Evolutionary conservation across 2,113 vertebrate genomes (phyloP), one percentile per base, ranked within the genome.

Genomic region (Cololabis saira): DNA sequence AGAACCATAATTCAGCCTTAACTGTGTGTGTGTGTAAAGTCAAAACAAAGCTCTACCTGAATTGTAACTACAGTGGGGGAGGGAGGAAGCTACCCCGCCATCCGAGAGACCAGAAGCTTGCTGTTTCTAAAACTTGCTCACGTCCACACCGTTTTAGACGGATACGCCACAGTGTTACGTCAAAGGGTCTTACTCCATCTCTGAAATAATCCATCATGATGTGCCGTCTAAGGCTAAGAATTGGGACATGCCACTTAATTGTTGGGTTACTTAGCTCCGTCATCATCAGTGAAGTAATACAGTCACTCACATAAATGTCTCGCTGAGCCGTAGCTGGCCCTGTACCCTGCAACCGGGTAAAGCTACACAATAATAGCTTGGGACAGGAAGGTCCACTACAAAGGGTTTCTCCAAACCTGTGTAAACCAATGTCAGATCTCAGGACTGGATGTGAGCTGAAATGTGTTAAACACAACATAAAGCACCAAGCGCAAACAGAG

Each of bases 391-490:
- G 22, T 45, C 18, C 2, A 30, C 3, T 2, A 18, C 0, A 10
- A 22, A 55, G n/a, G 42, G 4, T 55, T 56, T 49, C 50, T 16
- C 19, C 21, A 11, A 18, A 27, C n/a, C 45, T 11, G 17, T 17
- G 45, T 17, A 47, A 9, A 24, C 17, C 9, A 52, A 18, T 59
- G 22, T 12, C 52, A 52, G 21, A 44, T 24, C 33, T 21, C 14
- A 54, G 12, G 5, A 27, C 22, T 22, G 15, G 41, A 37, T 7
- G 17, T 43, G 24, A 27, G 43, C 11, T 43, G 45, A 67, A 70
- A 65, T 41, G 17, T 54, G 59, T 59, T 69, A 51, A 66, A 81
- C 74, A 76, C 50, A 63, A 45, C 19, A 55, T 33, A 74, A 74
- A 24, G 49, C 51, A 55, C 33, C 50, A 21, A n/a, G 33, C 42